Base-by-base conservation (phyloP, 2,888 invertebrate species). In the Charanyca ferruginea region DNA sequence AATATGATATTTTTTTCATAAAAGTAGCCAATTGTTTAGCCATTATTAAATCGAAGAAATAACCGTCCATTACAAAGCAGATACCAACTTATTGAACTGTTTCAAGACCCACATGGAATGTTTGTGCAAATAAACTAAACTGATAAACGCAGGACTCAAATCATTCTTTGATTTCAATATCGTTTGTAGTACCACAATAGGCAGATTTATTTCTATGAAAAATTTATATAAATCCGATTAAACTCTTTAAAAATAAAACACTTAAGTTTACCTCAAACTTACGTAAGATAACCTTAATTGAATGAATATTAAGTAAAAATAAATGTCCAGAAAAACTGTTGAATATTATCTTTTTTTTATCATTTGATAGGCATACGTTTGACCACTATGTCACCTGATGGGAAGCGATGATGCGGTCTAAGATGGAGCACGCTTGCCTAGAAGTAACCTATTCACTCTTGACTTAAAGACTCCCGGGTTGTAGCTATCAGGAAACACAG, bases 31-130 rank as follows among this genome's bases (percentile, higher is more conserved):
- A 51, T 60, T 16, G 18, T 25, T n/a, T n/a, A n/a, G n/a, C 44
- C 48, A 60, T 52, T 66, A 57, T 28, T 32, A n/a, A 57, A 66
- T 57, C 9, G 22, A 25, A 57, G 51, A 44, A 57, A 65, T 58
- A 62, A 51, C 28, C 35, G 35, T 49, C 4, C 45, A 65, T 65
- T 57, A 45, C 51, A 38, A 55, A 49, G 42, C 47, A 55, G 45
- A 64, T 52, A 41, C 42, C 9, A 47, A 32, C 71, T 49, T 44
- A 61, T 53, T 48, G 47, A 51, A 51, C 18, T 16, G 45, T 55
- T 58, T 66, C 55, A 57, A 74, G 47, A n/a, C n/a, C n/a, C n/a
- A n/a, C n/a, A n/a, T 47, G 28, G 38, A 63, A 63, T 62, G 57
- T 74, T 67, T 64, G 66, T 38, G 58, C 53, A 60, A 13, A 3